These are phyloP conservation scores for Daboia siamensis DNA, from an alignment of 2,113 vertebrate species.

Conservation along the genomic window DNA sequence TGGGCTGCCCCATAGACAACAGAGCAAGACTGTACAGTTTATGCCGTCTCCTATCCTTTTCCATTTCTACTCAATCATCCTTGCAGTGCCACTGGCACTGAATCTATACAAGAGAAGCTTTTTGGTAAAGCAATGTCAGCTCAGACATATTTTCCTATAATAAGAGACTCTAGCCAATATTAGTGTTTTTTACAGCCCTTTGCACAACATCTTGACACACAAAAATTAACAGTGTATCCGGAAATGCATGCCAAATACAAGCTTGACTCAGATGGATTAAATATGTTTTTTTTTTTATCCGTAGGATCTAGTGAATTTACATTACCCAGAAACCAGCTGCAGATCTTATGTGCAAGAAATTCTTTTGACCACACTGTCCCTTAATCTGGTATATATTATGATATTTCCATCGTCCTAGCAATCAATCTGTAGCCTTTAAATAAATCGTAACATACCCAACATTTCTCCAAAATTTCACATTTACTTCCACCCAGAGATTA, in stretches of 20 bases:
- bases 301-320: slow-evolving; percentile 48
- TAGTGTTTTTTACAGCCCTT: slow-evolving; percentile 14
- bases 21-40: slow-evolving; percentile 7
- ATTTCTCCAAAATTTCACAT: not conserved
- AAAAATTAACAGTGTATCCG: slow-evolving; percentile 22
- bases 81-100: not conserved
- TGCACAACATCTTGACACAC: slow-evolving; percentile 19
- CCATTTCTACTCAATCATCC: slow-evolving; percentile 8
- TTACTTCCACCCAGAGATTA: not conserved
- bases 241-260: not conserved
- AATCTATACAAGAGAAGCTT: not conserved
- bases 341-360: slow-evolving; percentile 34
- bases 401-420: slow-evolving; percentile 41
- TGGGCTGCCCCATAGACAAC: not conserved
- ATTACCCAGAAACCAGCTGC: slow-evolving; percentile 46
- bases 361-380: slow-evolving; percentile 45
- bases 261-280: slow-evolving; percentile 59
- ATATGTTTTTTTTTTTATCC: slow-evolving; percentile 55
- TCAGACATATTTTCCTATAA: not conserved
- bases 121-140: rapidly evolving
- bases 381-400: slow-evolving; percentile 26
- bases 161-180: not conserved
- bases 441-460: slow-evolving; percentile 38
- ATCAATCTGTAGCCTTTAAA: slow-evolving; percentile 33
- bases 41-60: not conserved